Base-by-base conservation (phyloP, 64 coral and sea anemone species). In the Porites lutea region DNA sequence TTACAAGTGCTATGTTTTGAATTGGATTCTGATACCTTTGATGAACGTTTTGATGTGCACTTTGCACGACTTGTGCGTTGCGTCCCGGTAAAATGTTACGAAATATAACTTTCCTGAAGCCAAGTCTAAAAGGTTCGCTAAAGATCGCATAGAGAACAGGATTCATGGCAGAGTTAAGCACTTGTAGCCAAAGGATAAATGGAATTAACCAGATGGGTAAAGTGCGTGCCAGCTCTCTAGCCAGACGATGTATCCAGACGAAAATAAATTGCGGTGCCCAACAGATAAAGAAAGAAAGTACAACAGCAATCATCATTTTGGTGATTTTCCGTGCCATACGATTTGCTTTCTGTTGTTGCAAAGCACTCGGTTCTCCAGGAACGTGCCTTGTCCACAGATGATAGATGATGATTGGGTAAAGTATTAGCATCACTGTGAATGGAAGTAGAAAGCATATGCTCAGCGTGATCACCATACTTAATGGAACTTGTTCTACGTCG, bases 361-460 rank as follows among this genome's bases (percentile, higher is more conserved):
- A 14, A 16, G 45, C 73, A 46, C 19, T 75, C 37, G 1, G 12
- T 75, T 75, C 45, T 14, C 45, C 73, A 51, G 73, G 73, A 6
- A 75, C 48, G 14, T 51, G 45, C 18, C 73, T 75, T 50, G 44
- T 75, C 73, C 73, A 75, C 3, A 75, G 46, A 1, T 2, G 73
- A 16, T 75, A 49, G 45, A 45, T 50, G 73, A 75, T 75, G 2
- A 75, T 75, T 19, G 73, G 73, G 43, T 75, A 51, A 75, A 75
- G 46, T 4, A 75, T 14, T 51, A 46, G 2, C 73, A 75, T 75
- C 14, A 75, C 45, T 4, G 73, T 75, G 43, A 75, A 75, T 4
- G 73, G 73, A 13, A 75, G 45, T 0, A 75, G 14, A 18, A 75
- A 75, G 51, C 73, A 75, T 4, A 18, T 14, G 6, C 23, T 48